Conservation (phyloP, 1,140 invertebrate genomes). For the Araneus ventricosus region DNA sequence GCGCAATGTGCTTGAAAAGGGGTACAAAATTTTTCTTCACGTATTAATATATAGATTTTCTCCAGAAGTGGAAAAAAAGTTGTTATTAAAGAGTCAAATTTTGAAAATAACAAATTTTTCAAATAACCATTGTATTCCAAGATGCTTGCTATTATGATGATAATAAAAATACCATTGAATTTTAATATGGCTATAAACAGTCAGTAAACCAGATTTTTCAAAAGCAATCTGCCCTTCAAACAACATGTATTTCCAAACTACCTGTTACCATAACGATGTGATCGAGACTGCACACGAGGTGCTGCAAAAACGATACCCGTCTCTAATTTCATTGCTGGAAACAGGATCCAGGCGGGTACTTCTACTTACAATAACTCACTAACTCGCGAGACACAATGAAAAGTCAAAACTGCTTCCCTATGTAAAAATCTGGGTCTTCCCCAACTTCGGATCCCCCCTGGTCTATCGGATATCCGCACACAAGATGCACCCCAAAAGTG, state of each 20-base stretch:
- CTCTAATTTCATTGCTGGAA: slow-evolving; percentile 27
- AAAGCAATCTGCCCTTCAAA: neutral
- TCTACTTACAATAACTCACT: neutral
- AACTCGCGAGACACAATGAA: neutral
- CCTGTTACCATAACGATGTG: neutral
- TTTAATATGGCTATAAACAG: too few species aligned
- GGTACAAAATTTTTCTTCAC: too few species aligned
- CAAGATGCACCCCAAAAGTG: neutral
- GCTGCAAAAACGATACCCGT: neutral
- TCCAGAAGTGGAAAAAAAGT: too few species aligned
- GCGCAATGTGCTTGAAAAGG: too few species aligned
- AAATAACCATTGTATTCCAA: too few species aligned
- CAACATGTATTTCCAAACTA: neutral
- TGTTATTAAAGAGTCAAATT: too few species aligned
- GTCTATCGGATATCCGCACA: neutral
- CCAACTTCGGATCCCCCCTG: neutral
- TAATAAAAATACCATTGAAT: too few species aligned
- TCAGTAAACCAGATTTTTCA: too few species aligned
- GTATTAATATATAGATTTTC: too few species aligned
- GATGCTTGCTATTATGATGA: too few species aligned
- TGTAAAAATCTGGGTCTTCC: neutral
- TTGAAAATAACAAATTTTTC: too few species aligned
- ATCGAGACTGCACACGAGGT: neutral
- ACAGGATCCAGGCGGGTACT: neutral
- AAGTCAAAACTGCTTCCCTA: neutral